A percentile compares a stretch with the other conserved stretches of the same genome.
These are phyloP conservation scores for Petromus typicus DNA, from an alignment of 2,113 vertebrate genomes.

Conservation along the genomic window DNA sequence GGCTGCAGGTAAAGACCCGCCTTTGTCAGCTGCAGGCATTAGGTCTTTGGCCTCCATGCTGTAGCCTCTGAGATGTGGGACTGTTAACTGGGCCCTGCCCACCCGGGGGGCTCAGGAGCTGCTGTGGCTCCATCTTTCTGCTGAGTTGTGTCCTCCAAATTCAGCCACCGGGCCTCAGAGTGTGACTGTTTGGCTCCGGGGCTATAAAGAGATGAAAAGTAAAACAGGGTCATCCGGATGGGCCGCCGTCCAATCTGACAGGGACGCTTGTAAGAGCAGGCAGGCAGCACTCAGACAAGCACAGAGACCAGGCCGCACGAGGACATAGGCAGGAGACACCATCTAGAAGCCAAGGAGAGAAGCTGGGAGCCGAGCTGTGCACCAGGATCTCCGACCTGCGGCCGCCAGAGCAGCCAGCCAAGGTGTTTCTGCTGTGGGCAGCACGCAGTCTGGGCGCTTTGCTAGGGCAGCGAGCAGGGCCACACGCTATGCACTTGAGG, in stretches of 20 bases:
- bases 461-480: neutral
- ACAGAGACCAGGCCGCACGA: fast-evolving
- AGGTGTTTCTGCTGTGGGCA: fast-evolving
- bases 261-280: neutral
- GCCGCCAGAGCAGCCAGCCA: neutral
- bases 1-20: neutral
- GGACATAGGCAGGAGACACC: neutral
- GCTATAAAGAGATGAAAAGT: neutral
- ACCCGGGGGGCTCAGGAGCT: neutral
- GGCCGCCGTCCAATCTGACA: neutral
- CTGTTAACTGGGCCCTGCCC: neutral
- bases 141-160: neutral
- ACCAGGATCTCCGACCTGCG: neutral
- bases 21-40: no score
- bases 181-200: neutral
- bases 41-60: neutral
- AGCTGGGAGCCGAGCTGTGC: no score
- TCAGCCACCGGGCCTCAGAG: neutral
- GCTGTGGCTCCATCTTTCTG: neutral
- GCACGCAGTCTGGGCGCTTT: neutral
- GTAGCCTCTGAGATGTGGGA: neutral
- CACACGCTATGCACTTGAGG: neutral
- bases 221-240: neutral
- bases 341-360: no score
- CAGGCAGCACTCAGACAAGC: neutral